A percentile compares a stretch with the other conserved stretches of the same genome.
Evolutionary conservation across 2,797 vertebrate species (phyloP).

Genomic region (Peromyscus aztecus): DNA sequence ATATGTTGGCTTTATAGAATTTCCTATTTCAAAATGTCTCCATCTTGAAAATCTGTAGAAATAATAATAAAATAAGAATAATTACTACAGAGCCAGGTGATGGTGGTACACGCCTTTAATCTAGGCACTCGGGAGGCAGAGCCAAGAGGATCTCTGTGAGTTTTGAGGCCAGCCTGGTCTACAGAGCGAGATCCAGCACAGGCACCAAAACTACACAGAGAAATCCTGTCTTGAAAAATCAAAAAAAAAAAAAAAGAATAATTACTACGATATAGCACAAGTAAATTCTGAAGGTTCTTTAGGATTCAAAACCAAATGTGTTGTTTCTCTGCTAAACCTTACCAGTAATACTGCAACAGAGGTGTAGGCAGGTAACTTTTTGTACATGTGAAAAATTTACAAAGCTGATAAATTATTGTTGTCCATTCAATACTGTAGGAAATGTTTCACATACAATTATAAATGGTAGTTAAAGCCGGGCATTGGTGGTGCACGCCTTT

Average conservation of each 20-base stretch:
- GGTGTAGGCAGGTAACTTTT: not conserved
- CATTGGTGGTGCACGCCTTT: too few species aligned
- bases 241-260: too few species aligned
- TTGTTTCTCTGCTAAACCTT: not conserved
- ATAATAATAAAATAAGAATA: not conserved
- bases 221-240: too few species aligned
- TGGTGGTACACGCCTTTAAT: too few species aligned
- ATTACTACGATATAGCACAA: not conserved
- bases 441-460: slow-evolving; percentile 34
- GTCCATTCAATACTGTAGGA: slow-evolving; percentile 1
- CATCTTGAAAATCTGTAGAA: slow-evolving; percentile 44
- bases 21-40: not conserved
- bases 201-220: too few species aligned
- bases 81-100: not conserved
- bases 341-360: not conserved
- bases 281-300: slow-evolving; percentile 17
- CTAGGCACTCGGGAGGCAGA: too few species aligned
- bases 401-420: slow-evolving; percentile 36
- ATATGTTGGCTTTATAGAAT: slow-evolving; percentile 24
- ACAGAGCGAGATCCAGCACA: too few species aligned
- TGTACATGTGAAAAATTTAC: slow-evolving; percentile 15
- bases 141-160: too few species aligned
- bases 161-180: too few species aligned
- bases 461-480: not conserved
- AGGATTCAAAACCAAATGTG: not conserved